Evolutionary conservation across 2,797 vertebrate species (phyloP).

Genomic region (Trachops cirrhosus): DNA sequence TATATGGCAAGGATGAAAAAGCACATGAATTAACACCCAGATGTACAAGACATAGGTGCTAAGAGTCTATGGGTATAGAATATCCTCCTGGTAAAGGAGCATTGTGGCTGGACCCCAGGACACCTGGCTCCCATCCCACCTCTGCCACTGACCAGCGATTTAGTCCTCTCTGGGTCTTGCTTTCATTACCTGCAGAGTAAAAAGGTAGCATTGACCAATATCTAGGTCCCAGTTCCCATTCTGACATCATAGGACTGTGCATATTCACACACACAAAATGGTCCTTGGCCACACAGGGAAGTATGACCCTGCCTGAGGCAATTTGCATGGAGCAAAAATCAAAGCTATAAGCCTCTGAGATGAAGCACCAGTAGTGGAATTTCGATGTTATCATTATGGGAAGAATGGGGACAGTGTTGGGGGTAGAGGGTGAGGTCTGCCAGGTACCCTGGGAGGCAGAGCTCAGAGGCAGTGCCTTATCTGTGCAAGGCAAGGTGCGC

Average conservation of each 20-base stretch:
- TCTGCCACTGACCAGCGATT: neutral
- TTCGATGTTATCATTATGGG: neutral
- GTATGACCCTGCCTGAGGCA: neutral
- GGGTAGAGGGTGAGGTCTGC: neutral
- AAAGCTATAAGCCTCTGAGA: neutral
- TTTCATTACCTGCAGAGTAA: neutral
- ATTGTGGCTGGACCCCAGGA: neutral
- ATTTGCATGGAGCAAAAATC: conserved; percentile 51
- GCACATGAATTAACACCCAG: neutral
- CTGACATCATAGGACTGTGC: neutral
- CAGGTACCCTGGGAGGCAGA: neutral
- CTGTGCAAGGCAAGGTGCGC: neutral
- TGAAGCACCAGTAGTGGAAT: neutral
- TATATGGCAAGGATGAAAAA: neutral
- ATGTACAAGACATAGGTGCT: neutral
- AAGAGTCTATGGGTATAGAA: neutral
- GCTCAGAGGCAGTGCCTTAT: neutral
- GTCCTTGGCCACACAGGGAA: neutral
- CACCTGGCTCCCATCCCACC: neutral
- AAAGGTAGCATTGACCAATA: neutral
- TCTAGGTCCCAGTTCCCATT: neutral
- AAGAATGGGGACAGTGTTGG: neutral
- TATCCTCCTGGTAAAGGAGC: neutral
- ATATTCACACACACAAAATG: conserved; percentile 37
- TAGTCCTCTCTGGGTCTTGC: neutral